A percentile compares a stretch with the other conserved stretches of the same genome.
Conservation (phyloP, 2,888 invertebrate genomes). For the Heliconius erato region DNA sequence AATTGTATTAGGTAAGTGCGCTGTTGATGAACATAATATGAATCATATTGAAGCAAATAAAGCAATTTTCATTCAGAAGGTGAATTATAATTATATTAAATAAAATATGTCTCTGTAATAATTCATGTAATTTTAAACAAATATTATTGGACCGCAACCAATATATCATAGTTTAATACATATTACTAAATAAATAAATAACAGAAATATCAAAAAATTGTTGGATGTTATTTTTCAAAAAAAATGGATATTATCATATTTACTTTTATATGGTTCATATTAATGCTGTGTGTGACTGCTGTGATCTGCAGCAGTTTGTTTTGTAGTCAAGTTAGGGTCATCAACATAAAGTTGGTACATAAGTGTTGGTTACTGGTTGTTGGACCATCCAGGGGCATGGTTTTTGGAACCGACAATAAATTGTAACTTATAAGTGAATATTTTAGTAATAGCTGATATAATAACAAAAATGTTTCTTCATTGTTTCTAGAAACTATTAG, state of each 20-base stretch:
- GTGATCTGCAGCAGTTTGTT: neutral
- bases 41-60: neutral
- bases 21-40: conserved; percentile 16
- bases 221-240: neutral
- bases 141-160: too few relatives aligned
- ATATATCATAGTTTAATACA: too few relatives aligned
- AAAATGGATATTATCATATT: neutral
- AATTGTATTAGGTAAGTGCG: conserved; percentile 42
- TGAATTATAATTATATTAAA: neutral
- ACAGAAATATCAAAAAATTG: too few relatives aligned
- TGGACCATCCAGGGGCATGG: conserved; percentile 30
- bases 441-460: neutral
- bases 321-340: neutral
- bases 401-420: neutral
- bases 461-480: neutral
- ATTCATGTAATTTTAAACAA: neutral
- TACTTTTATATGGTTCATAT: neutral
- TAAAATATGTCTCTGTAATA: neutral
- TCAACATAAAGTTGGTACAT: neutral
- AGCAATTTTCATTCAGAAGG: neutral
- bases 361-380: conserved; percentile 4
- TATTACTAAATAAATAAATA: too few relatives aligned
- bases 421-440: neutral
- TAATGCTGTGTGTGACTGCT: neutral
- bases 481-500: neutral